These are phyloP conservation scores for Nycticorax nycticorax DNA, from an alignment of 2,113 vertebrate genomes.

Conservation along the genomic window DNA sequence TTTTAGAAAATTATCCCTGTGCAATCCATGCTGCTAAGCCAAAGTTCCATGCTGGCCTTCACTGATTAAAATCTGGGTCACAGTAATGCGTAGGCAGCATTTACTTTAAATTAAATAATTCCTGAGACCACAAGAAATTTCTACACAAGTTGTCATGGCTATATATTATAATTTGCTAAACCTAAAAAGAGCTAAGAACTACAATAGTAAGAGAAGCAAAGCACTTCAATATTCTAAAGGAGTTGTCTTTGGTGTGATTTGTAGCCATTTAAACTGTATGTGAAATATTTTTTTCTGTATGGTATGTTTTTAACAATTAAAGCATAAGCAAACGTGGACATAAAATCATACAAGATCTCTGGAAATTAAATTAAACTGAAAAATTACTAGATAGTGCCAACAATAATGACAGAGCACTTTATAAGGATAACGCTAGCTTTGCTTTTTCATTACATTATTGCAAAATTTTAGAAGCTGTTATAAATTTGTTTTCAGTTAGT, in stretches of 20 bases:
- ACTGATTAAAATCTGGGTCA: background rate
- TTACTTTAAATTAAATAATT: background rate
- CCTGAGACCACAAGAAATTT: background rate
- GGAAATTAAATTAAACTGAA: background rate
- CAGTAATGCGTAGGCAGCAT: background rate
- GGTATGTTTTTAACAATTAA: background rate
- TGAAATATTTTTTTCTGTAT: background rate
- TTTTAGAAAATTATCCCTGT: background rate
- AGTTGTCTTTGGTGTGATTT: background rate
- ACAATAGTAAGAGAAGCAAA: background rate
- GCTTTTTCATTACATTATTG: background rate
- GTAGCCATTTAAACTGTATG: background rate
- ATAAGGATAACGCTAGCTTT: background rate
- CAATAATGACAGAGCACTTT: background rate
- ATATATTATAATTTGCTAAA: background rate
- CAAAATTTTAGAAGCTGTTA: background rate
- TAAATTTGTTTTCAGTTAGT: background rate
- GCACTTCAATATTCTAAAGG: background rate
- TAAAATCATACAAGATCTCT: background rate
- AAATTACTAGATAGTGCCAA: background rate
- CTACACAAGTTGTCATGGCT: background rate
- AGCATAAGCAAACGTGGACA: background rate
- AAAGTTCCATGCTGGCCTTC: background rate
- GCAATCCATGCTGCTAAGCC: background rate
- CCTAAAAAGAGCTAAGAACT: background rate